Evolutionary conservation across 2,797 vertebrate species (phyloP).

Genomic region (Harpagifer antarcticus): DNA sequence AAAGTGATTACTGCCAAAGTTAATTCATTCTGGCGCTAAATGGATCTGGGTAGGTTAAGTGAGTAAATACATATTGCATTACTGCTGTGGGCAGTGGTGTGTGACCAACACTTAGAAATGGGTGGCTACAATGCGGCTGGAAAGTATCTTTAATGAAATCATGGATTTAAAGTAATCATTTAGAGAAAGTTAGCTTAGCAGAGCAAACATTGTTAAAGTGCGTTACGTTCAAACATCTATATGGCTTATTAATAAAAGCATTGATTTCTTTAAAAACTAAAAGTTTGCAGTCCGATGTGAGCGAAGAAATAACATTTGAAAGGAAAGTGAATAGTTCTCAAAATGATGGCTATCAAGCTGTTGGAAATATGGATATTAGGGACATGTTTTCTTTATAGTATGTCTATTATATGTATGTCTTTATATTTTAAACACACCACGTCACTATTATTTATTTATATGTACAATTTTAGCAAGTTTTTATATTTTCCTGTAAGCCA

Average conservation of each 20-base stretch:
- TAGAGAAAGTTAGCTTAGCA: background rate
- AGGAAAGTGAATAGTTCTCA: too few relatives aligned
- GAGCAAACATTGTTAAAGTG: background rate
- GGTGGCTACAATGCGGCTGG: slow-evolving; percentile 4
- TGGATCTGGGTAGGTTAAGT: slow-evolving; percentile 48
- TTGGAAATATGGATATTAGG: too few relatives aligned
- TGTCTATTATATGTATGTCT: too few relatives aligned
- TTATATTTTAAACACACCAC: too few relatives aligned
- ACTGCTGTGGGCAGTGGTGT: slow-evolving; percentile 34
- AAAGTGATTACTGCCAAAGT: slow-evolving; percentile 43
- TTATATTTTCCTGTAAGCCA: too few relatives aligned
- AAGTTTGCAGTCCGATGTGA: too few relatives aligned
- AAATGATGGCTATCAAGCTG: too few relatives aligned
- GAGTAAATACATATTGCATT: slow-evolving; percentile 49
- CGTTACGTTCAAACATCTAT: background rate
- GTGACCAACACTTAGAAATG: slow-evolving; percentile 25
- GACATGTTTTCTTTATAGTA: too few relatives aligned
- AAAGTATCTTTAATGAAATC: slow-evolving; percentile 17
- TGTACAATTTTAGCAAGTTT: too few relatives aligned
- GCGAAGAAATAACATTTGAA: too few relatives aligned
- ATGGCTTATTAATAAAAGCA: background rate
- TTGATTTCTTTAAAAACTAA: background rate
- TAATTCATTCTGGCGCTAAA: slow-evolving; percentile 51
- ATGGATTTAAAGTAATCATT: slow-evolving; percentile 20
- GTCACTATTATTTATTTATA: too few relatives aligned